Percentiles rank a stretch among this genome's conserved stretches.
phyloP scores from a whole-genome alignment of 2,888 invertebrate genomes.

The Scaeva pyrastri region DNA sequence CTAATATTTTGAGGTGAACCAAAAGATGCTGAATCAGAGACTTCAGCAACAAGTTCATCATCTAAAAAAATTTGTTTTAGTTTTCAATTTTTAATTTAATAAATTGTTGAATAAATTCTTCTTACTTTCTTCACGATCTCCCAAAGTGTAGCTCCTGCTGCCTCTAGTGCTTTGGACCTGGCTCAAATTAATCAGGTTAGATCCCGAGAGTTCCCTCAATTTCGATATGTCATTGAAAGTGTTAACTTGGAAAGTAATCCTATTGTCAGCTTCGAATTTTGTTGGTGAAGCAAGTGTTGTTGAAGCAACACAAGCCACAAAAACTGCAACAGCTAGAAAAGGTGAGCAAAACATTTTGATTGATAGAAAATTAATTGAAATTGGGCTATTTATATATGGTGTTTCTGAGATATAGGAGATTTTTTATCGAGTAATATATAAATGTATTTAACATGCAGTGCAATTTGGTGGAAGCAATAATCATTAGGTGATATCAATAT shows the following conservation, averaged over 20 bases:
- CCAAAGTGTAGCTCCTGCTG: not conserved
- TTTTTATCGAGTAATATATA: no score
- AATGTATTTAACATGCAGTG: no score
- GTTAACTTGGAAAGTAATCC: not conserved
- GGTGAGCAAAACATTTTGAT: not conserved
- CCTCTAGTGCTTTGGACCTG: not conserved
- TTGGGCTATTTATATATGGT: slow-evolving; percentile 1
- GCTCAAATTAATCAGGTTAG: not conserved
- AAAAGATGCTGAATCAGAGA: slow-evolving; percentile 52
- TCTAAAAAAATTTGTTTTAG: slow-evolving; percentile 45
- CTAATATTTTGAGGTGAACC: slow-evolving; percentile 59
- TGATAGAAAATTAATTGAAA: not conserved
- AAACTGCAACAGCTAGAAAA: not conserved
- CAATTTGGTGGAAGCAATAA: no score
- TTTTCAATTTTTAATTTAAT: not conserved
- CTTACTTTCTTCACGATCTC: slow-evolving; percentile 22
- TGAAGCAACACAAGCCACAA: slow-evolving; percentile 12
- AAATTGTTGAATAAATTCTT: not conserved
- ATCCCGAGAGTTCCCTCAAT: not conserved
- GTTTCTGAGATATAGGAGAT: no score
- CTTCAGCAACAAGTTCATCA: slow-evolving; percentile 69
- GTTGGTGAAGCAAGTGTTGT: not conserved
- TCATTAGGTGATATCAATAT: no score
- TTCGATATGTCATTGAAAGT: not conserved
- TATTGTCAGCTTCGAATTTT: not conserved